Evolutionary conservation across 2,888 invertebrate genomes (phyloP), one percentile per base, ranked within the genome.

Genomic region (Calameuta idolon): DNA sequence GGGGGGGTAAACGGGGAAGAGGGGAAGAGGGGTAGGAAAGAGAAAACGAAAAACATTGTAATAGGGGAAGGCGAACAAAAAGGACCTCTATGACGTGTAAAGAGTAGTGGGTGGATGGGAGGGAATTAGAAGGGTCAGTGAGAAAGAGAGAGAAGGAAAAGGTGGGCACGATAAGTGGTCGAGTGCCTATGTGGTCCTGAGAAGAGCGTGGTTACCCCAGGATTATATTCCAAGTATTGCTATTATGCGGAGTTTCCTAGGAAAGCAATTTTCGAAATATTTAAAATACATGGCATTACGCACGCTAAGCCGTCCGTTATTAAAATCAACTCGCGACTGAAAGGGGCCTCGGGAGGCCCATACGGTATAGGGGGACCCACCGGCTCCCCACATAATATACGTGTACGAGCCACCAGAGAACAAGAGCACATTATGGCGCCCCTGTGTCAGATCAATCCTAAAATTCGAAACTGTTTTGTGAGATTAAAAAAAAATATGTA

Each of bases 221-320:
- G 85, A 89, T 90, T 89, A 90, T 88, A 89, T 90, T 90, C 90
- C 88, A 87, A 90, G 90, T 89, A 90, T 90, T 89, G 90, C 88
- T 87, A 90, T 90, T 89, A 89, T 85, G 82, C 84, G 79, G 80
- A 85, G 85, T 90, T 90, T 91, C 90, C 89, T 88, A 87, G 90
- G 90, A 90, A 89, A 85, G 88, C 90, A 90, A 91, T 91, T 91
- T 91, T 88, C 87, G 87, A 91, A 91, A 91, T 91, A 91, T 91
- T 90, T 90, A 89, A 90, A 91, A 90, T 87, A 90, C 87, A 89
- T 90, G 87, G 85, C 86, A 90, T 90, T 89, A 89, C 85, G 55
- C 75, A 76, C 76, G 83, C 80, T 82, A 78, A 84, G 83, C 85
- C 82, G 82, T 80, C 80, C 84, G 81, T 83, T 84, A 83, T 85